A percentile compares a stretch with the other conserved stretches of the same genome.
Evolutionary conservation across 2,113 vertebrate species (phyloP).

Genomic region (Cyrtonyx montezumae): DNA sequence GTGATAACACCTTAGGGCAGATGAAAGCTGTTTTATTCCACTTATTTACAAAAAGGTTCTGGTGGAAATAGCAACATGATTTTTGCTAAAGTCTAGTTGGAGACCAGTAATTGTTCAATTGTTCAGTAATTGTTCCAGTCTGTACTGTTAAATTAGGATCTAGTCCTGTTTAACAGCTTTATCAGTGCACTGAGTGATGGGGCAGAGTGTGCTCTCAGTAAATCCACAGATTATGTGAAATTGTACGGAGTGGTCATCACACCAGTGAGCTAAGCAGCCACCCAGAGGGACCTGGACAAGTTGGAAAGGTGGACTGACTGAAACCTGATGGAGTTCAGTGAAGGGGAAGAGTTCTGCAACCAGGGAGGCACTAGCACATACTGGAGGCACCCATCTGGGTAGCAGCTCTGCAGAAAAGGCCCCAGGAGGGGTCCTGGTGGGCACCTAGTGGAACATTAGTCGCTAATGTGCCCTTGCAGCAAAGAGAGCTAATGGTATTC

Average conservation of each 20-base stretch:
- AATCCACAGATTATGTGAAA: neutral
- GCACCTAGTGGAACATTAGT: neutral
- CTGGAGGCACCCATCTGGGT: too few species aligned
- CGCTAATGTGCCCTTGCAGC: neutral
- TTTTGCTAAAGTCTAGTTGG: neutral
- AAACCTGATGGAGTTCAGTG: neutral
- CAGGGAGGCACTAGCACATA: too few species aligned
- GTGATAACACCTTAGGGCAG: neutral
- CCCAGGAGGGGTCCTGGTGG: neutral
- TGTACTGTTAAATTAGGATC: too few species aligned
- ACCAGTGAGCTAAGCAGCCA: neutral
- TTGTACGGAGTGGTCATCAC: neutral
- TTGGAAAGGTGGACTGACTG: neutral
- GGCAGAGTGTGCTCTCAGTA: neutral
- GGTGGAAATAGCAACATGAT: neutral
- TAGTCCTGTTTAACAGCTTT: neutral
- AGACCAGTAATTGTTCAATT: neutral
- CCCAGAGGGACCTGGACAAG: neutral
- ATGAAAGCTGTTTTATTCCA: neutral
- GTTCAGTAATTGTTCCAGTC: neutral
- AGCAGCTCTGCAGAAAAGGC: neutral
- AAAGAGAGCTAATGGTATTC: neutral
- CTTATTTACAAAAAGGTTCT: neutral
- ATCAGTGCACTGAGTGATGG: neutral
- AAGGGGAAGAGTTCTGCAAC: neutral